Conservation (phyloP, 2,888 invertebrate genomes). For the Stratiomys singularior region DNA sequence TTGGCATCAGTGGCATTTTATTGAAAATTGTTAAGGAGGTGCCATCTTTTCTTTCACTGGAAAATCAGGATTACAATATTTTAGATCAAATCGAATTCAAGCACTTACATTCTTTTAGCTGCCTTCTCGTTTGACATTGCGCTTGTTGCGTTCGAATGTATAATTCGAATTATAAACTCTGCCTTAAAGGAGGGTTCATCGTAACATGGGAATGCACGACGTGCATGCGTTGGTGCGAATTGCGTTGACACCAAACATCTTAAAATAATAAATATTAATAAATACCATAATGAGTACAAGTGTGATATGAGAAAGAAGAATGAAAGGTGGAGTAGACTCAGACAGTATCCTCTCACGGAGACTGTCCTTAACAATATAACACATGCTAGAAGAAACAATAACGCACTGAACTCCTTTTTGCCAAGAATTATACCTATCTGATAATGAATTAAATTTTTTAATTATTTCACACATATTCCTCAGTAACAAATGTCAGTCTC, state of each 20-base stretch:
- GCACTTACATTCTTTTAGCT: neutral
- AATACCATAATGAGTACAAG: no score
- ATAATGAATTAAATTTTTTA: no score
- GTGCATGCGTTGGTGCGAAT: conserved; percentile 72
- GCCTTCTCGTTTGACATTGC: conserved; percentile 57
- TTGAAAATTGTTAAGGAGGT: conserved; percentile 52
- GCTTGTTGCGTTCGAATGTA: conserved; percentile 62
- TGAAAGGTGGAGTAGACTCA: no score
- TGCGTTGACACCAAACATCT: conserved; percentile 70
- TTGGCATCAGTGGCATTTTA: conserved; percentile 72
- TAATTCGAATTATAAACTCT: conserved; percentile 70
- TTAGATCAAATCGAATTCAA: neutral
- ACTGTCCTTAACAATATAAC: no score
- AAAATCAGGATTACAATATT: neutral
- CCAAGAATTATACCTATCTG: no score
- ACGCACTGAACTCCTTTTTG: no score
- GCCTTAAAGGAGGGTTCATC: conserved; percentile 77
- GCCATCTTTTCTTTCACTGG: neutral
- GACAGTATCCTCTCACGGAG: no score
- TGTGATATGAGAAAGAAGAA: no score
- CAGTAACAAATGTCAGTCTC: no score
- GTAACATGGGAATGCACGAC: conserved; percentile 76
- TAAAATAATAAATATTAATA: no score
- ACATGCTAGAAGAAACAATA: no score
- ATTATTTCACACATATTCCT: no score